A percentile compares a stretch with the other conserved stretches of the same genome.
Conservation (phyloP, 2,797 vertebrate species). For the Orientallactaga sibirica region DNA sequence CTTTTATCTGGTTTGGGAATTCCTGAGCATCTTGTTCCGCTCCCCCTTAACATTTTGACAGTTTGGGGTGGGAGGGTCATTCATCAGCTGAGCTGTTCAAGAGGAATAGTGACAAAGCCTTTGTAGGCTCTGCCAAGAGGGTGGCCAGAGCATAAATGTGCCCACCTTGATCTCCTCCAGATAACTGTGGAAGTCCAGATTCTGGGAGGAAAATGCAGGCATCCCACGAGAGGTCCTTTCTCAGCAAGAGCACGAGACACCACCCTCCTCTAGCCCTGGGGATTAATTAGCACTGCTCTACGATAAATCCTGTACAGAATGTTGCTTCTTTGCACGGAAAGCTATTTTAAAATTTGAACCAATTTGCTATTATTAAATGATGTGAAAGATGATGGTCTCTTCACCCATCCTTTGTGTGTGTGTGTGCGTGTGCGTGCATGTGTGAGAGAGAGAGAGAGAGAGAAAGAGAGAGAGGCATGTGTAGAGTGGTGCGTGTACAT, state of each 20-base stretch:
- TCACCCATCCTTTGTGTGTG: too few relatives aligned
- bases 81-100: not conserved
- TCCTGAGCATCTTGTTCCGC: not conserved
- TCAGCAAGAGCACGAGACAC: slow-evolving; percentile 21
- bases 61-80: too few relatives aligned
- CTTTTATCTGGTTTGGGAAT: slow-evolving; percentile 34
- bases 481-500: too few relatives aligned
- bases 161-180: not conserved
- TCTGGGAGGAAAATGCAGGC: not conserved
- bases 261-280: not conserved
- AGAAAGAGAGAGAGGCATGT: too few relatives aligned
- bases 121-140: not conserved
- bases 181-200: not conserved
- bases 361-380: slow-evolving; percentile 35
- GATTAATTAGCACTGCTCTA: slow-evolving; percentile 65
- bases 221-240: slow-evolving; percentile 10
- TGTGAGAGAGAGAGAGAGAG: too few relatives aligned
- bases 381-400: not conserved
- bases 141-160: too few relatives aligned
- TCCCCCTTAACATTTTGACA: not conserved
- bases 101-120: not conserved
- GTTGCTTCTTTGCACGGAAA: slow-evolving; percentile 56
- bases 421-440: too few relatives aligned
- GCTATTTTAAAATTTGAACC: slow-evolving; percentile 39
- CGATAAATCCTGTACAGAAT: slow-evolving; percentile 50